A percentile compares a stretch with the other conserved stretches of the same genome.
phyloP scores from a whole-genome alignment of 2,797 vertebrate species.

The Gallinago stenura region DNA sequence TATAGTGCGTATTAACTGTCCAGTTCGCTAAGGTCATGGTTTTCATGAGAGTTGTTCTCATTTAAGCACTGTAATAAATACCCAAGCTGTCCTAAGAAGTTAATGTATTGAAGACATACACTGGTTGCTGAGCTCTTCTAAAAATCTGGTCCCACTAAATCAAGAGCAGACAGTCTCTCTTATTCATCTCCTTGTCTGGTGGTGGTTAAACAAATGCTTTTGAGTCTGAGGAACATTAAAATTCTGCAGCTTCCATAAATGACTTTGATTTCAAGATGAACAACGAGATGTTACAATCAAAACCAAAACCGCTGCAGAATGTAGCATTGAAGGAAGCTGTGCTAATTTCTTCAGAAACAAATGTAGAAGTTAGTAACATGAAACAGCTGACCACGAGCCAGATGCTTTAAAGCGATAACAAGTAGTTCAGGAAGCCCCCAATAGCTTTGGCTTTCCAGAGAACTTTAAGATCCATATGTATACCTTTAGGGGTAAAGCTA shows the following conservation, averaged over 20 bases:
- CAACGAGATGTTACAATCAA: no score
- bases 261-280: neutral
- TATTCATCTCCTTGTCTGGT: slow-evolving; percentile 66
- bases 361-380: slow-evolving; percentile 61
- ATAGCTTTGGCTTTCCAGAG: slow-evolving; percentile 49
- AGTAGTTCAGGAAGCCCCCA: slow-evolving; percentile 51
- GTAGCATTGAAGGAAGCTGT: slow-evolving; percentile 16
- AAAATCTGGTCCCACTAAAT: slow-evolving; percentile 63
- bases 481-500: slow-evolving; percentile 6
- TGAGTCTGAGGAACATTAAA: slow-evolving; percentile 67
- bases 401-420: slow-evolving; percentile 51
- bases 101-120: neutral
- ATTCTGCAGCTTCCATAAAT: slow-evolving; percentile 69
- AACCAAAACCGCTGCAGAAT: no score
- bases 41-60: neutral
- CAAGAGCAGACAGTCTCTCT: slow-evolving; percentile 52
- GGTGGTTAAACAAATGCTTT: slow-evolving; percentile 69
- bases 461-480: slow-evolving; percentile 35
- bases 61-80: slow-evolving; percentile 18
- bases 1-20: neutral
- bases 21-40: neutral
- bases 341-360: slow-evolving; percentile 66
- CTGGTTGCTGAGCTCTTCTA: slow-evolving; percentile 15
- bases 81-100: neutral
- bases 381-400: slow-evolving; percentile 68